Evolutionary conservation across 37 sponge, comb jelly and placozoan species (phyloP).

Genomic region (Lycopodina hypogea): DNA sequence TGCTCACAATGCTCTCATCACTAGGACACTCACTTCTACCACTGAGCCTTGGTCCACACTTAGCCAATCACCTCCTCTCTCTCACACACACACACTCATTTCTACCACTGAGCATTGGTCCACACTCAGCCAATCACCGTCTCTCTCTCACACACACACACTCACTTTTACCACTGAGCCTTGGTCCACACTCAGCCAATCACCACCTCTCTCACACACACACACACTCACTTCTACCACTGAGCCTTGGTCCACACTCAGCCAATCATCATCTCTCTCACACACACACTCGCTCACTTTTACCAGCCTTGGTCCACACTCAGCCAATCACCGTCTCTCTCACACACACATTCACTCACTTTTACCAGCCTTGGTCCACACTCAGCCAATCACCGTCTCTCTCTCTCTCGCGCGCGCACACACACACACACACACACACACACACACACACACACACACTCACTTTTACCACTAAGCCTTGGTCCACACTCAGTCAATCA

Average conservation of each 20-base stretch:
- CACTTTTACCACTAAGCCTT: neutral
- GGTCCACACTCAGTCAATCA: neutral
- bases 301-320: no score
- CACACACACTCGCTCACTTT: neutral
- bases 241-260: neutral
- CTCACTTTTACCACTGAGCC: neutral
- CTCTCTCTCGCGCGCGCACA: neutral
- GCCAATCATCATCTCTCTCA: neutral
- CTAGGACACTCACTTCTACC: no score
- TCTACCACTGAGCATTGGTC: no score
- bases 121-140: neutral
- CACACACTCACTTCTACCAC: neutral
- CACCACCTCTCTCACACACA: neutral
- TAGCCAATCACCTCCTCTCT: no score
- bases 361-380: neutral
- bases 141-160: neutral
- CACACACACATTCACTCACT: no score
- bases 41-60: no score
- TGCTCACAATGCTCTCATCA: no score
- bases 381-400: neutral
- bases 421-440: neutral
- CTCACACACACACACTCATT: no score
- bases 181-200: neutral
- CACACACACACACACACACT: neutral
- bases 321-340: no score